Conservation (phyloP, 2,113 vertebrate genomes). For the Sterrhoptilus dennistouni region DNA sequence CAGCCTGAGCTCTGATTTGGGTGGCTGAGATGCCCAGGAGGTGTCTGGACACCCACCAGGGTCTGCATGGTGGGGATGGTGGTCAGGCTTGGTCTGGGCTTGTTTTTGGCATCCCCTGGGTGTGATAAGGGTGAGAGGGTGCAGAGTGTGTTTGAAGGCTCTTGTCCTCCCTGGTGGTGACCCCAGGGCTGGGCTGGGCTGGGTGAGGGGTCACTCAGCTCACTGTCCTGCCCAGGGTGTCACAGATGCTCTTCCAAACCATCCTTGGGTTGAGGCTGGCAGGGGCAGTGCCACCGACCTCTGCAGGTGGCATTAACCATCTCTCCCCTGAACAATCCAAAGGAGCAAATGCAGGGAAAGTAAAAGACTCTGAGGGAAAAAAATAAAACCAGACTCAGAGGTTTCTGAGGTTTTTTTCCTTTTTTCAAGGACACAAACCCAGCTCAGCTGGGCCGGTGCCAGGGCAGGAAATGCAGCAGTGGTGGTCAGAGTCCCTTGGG, state of each 20-base stretch:
- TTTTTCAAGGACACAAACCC: not conserved
- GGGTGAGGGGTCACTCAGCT: not conserved
- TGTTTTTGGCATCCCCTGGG: not conserved
- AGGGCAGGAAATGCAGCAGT: conserved; percentile 28
- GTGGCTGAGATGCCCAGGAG: not conserved
- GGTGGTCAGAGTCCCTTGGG: not conserved
- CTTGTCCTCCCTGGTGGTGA: not conserved
- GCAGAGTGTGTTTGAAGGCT: not conserved
- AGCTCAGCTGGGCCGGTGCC: not conserved
- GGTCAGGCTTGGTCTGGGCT: not conserved
- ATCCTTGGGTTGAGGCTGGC: not conserved
- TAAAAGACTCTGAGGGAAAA: not conserved
- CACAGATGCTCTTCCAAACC: not conserved
- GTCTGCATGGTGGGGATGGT: accelerated
- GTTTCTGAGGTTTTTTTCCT: not conserved
- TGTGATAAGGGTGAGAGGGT: not conserved
- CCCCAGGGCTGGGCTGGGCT: not conserved
- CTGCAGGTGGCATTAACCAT: not conserved
- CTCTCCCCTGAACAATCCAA: too few relatives aligned
- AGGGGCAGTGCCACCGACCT: not conserved
- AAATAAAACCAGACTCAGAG: not conserved
- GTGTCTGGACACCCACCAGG: accelerated
- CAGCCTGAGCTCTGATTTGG: not conserved
- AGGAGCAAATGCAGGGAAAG: too few relatives aligned
- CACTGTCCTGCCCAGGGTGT: not conserved